A percentile compares a stretch with the other conserved stretches of the same genome.
These are phyloP conservation scores for Pogonus chalceus DNA, from an alignment of 1,140 invertebrate species.

Conservation along the genomic window DNA sequence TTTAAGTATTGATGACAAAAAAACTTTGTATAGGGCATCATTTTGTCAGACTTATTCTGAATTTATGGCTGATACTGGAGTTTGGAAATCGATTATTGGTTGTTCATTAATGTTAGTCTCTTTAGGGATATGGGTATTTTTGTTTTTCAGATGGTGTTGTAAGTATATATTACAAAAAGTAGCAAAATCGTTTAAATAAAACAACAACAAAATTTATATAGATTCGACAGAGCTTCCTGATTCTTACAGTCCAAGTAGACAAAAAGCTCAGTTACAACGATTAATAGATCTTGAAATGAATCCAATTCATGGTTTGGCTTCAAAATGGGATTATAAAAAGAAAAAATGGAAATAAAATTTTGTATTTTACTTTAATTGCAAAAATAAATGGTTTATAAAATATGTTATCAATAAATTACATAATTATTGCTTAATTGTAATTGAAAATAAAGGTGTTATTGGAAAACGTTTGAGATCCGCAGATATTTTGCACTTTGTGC, in stretches of 20 bases:
- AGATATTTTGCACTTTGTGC: too few relatives aligned
- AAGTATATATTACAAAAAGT: too few relatives aligned
- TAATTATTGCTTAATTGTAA: too few relatives aligned
- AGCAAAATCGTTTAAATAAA: not conserved
- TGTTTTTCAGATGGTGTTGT: constrained; percentile 64
- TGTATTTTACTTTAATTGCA: too few relatives aligned
- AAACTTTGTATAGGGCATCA: constrained; percentile 79
- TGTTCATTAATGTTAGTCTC: constrained; percentile 43
- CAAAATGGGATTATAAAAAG: constrained; percentile 56
- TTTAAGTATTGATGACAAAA: constrained; percentile 83
- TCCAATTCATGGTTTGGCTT: constrained; percentile 59
- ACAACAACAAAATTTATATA: not conserved
- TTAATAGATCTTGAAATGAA: constrained; percentile 69
- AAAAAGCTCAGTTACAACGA: constrained; percentile 61
- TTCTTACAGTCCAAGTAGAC: constrained; percentile 55
- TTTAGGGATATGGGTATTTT: constrained; percentile 56
- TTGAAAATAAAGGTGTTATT: too few relatives aligned
- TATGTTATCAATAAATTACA: too few relatives aligned
- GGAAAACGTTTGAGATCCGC: too few relatives aligned
- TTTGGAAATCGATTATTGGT: constrained; percentile 76
- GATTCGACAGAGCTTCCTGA: constrained; percentile 41
- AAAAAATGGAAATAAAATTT: constrained; percentile 50
- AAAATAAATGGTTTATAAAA: too few relatives aligned
- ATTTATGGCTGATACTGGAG: constrained; percentile 73
- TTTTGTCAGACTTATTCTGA: constrained; percentile 91